These are phyloP conservation scores for Chloebia gouldiae DNA, from an alignment of 2,113 vertebrate genomes.

Conservation along the genomic window DNA sequence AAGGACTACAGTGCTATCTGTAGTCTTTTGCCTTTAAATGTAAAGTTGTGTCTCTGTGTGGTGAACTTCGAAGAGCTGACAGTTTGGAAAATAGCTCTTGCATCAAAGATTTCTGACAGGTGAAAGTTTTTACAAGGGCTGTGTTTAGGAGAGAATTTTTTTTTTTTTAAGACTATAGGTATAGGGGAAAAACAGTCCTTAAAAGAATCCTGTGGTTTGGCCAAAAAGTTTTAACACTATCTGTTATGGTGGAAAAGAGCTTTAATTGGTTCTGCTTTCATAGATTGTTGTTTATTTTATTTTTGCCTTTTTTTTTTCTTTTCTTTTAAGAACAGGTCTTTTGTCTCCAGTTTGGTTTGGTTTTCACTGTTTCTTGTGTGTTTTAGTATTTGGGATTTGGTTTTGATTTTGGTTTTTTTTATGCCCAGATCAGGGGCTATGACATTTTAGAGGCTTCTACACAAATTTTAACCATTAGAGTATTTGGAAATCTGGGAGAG, in stretches of 20 bases:
- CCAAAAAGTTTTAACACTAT: not conserved
- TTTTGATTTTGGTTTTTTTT: not conserved
- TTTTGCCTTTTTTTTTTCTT: not conserved
- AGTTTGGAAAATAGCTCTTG: not conserved
- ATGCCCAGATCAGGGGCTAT: accelerated
- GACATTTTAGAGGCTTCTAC: not conserved
- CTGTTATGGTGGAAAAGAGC: not conserved
- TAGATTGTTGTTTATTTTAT: not conserved
- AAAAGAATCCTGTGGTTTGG: not conserved
- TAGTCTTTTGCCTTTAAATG: not conserved
- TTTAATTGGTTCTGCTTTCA: not conserved
- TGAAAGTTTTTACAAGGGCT: not conserved
- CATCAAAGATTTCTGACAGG: not conserved
- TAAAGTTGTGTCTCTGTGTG: not conserved
- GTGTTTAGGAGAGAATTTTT: not conserved
- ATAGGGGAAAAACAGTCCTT: not conserved
- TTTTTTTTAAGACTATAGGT: not conserved
- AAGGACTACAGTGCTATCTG: not conserved
- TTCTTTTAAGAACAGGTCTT: accelerated
- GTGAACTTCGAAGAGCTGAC: not conserved
- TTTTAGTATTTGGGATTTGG: accelerated
- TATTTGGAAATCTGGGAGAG: not conserved
- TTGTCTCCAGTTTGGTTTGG: not conserved
- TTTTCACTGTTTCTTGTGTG: not conserved
- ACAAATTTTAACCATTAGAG: not conserved